Conservation (phyloP, 2,888 invertebrate genomes). For the Drepanosiphum platanoidis region DNA sequence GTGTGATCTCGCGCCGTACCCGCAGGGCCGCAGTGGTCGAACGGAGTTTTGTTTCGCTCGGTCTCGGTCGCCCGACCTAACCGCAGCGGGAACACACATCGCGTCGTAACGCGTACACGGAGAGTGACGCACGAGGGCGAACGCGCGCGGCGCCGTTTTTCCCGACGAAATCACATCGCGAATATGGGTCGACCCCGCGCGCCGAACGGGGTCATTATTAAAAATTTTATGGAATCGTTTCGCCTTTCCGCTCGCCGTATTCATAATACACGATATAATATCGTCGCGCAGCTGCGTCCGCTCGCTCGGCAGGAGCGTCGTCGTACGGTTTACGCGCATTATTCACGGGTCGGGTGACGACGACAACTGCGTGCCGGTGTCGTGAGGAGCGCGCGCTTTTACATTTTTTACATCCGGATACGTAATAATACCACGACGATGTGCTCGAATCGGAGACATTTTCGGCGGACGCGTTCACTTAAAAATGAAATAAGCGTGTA, state of each 20-base stretch:
- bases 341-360: too few species aligned
- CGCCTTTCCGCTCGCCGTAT: background rate
- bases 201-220: slow-evolving; percentile 12
- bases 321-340: background rate
- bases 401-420: too few species aligned
- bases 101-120: background rate
- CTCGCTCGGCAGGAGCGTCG: background rate
- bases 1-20: background rate
- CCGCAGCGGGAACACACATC: background rate
- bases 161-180: slow-evolving; percentile 1
- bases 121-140: background rate
- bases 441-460: too few species aligned
- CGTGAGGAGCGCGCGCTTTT: too few species aligned
- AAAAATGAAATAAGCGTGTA: too few species aligned
- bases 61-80: background rate
- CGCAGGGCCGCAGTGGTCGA: too few species aligned
- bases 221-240: background rate
- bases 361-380: background rate
- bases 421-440: too few species aligned
- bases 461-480: too few species aligned
- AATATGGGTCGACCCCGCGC: slow-evolving; percentile 17
- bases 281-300: background rate
- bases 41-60: background rate
- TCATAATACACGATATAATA: background rate
- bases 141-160: background rate